Conservation (phyloP, 2,797 vertebrate species). For the Sebastes jordani region DNA sequence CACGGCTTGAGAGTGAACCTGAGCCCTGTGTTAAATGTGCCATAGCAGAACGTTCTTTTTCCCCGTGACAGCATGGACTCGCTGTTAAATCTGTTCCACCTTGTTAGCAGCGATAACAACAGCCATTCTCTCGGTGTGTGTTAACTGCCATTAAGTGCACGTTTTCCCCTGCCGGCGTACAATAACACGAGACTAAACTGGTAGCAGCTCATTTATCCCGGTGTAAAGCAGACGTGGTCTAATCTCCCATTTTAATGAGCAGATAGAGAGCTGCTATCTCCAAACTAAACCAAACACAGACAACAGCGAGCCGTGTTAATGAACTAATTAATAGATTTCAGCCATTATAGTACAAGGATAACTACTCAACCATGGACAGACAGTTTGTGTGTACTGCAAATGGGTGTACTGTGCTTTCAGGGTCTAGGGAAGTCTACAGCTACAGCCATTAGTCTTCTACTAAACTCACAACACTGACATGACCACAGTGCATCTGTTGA, state of each 20-base stretch:
- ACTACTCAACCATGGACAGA: neutral
- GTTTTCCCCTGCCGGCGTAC: constrained; percentile 29
- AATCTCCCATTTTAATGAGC: constrained; percentile 7
- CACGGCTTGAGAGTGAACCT: constrained; percentile 1
- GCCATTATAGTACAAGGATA: neutral
- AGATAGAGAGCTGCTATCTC: constrained; percentile 6
- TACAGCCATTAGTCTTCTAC: constrained; percentile 17
- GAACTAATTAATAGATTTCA: constrained; percentile 35
- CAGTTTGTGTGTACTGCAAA: neutral
- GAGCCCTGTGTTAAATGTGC: constrained; percentile 44
- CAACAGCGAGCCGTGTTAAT: constrained; percentile 33
- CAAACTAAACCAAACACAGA: constrained; percentile 14
- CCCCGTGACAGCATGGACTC: constrained; percentile 27
- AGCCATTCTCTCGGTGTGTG: constrained; percentile 10
- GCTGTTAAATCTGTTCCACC: constrained; percentile 54
- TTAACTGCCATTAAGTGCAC: constrained; percentile 31
- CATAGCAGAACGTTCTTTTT: constrained; percentile 18
- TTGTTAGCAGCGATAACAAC: constrained; percentile 56
- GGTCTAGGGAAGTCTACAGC: constrained; percentile 14
- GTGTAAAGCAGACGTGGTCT: constrained; percentile 11
- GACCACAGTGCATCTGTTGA: neutral
- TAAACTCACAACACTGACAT: constrained; percentile 4
- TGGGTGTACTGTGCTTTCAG: constrained; percentile 9
- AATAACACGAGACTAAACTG: constrained; percentile 50
- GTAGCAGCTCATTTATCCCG: constrained; percentile 45